Conservation (phyloP, 2,113 vertebrate species). For the Corydoras sp. region DNA sequence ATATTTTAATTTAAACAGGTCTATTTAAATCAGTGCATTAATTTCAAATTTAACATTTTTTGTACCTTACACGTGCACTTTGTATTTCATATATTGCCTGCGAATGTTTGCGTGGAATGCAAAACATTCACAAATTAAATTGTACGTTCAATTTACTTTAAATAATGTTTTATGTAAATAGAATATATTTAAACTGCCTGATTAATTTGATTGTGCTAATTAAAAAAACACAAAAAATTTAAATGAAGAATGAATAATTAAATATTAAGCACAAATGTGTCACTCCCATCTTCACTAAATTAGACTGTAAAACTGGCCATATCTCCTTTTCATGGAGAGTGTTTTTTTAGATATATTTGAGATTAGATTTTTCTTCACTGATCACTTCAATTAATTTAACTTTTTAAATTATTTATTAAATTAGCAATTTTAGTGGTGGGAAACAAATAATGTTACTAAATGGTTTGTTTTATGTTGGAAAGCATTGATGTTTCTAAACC, state of each 20-base stretch:
- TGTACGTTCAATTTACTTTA: conserved; percentile 36
- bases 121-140: conserved; percentile 52
- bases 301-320: conserved; percentile 29
- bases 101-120: conserved; percentile 53
- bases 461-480: too few species aligned
- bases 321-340: background rate
- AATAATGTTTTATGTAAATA: conserved; percentile 55
- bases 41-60: too few species aligned
- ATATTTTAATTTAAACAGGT: too few species aligned
- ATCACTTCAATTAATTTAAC: too few species aligned
- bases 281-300: conserved; percentile 27
- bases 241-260: conserved; percentile 24
- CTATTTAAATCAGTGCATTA: too few species aligned
- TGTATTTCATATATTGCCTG: conserved; percentile 5
- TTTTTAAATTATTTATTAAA: too few species aligned
- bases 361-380: too few species aligned
- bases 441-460: too few species aligned
- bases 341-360: too few species aligned
- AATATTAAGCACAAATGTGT: conserved; percentile 41
- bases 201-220: conserved; percentile 53
- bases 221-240: conserved; percentile 27
- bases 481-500: too few species aligned
- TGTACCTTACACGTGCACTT: background rate
- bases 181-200: conserved; percentile 53
- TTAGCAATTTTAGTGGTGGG: too few species aligned